Evolutionary conservation across 2,888 invertebrate species (phyloP).

Genomic region (Erebia palarica): DNA sequence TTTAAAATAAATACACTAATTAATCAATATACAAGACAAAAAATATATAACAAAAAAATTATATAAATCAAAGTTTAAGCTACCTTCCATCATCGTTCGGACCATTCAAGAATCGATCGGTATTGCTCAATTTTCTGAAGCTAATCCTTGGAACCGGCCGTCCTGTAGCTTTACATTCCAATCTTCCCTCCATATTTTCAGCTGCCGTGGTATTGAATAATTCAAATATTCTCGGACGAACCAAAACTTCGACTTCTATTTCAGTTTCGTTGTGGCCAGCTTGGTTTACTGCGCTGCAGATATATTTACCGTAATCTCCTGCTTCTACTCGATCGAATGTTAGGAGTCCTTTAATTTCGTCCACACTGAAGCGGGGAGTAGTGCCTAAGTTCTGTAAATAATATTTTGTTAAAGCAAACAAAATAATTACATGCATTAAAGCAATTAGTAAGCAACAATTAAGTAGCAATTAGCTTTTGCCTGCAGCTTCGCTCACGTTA

Average conservation of each 20-base stretch:
- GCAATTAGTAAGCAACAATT: too few relatives aligned
- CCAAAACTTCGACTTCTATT: conserved; percentile 87
- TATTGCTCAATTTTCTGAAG: conserved; percentile 89
- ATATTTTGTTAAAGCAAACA: not conserved
- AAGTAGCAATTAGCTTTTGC: too few relatives aligned
- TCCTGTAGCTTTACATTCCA: conserved; percentile 91
- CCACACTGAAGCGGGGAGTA: conserved; percentile 85
- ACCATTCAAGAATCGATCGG: conserved; percentile 85
- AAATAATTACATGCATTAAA: not conserved
- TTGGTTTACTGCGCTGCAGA: conserved; percentile 90
- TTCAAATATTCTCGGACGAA: conserved; percentile 91
- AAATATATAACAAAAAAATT: not conserved
- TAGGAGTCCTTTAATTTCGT: conserved; percentile 86
- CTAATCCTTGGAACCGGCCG: conserved; percentile 90
- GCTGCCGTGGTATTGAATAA: conserved; percentile 87
- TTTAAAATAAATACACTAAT: not conserved
- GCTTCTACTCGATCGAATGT: conserved; percentile 88
- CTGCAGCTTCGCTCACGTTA: too few relatives aligned
- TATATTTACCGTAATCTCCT: conserved; percentile 90
- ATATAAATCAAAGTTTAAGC: conserved; percentile 14
- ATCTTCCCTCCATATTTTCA: conserved; percentile 83
- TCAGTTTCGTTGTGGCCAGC: conserved; percentile 88
- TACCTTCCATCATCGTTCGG: conserved; percentile 83
- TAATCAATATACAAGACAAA: not conserved
- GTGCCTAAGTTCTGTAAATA: conserved; percentile 84